Conservation (phyloP, 2,888 invertebrate genomes). For the Pecten maximus region DNA sequence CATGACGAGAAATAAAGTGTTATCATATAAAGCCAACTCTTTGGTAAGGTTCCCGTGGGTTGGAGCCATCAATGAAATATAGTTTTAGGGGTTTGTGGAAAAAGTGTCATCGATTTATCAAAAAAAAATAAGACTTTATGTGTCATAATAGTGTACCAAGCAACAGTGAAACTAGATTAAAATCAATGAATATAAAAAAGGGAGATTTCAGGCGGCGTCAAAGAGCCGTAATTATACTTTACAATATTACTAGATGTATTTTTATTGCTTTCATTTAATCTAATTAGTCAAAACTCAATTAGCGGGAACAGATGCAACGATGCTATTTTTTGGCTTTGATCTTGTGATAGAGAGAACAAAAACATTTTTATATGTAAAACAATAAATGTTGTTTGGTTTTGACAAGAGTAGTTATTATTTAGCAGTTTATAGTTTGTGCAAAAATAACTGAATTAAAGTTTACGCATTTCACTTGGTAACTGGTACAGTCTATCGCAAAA, state of each 20-base stretch:
- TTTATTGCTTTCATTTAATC: background rate
- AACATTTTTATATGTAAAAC: no score
- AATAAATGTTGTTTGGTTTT: no score
- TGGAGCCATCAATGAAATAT: background rate
- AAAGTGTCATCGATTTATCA: no score
- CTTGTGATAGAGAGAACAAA: no score
- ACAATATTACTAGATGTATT: background rate
- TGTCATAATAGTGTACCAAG: background rate
- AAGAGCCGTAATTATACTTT: background rate
- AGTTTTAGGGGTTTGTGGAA: background rate
- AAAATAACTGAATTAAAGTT: no score
- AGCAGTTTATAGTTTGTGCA: no score
- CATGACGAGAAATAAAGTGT: background rate
- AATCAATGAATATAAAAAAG: background rate
- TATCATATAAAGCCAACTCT: background rate
- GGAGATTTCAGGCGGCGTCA: background rate
- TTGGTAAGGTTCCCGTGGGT: background rate
- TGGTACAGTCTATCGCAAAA: no score
- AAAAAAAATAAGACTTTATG: background rate
- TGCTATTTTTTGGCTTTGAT: no score
- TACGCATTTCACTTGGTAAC: no score
- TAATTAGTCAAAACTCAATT: background rate
- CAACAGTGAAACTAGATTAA: background rate
- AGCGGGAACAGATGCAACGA: no score
- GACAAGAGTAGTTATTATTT: no score